Conservation (phyloP, 2,113 vertebrate genomes). For the Passer montanus region DNA sequence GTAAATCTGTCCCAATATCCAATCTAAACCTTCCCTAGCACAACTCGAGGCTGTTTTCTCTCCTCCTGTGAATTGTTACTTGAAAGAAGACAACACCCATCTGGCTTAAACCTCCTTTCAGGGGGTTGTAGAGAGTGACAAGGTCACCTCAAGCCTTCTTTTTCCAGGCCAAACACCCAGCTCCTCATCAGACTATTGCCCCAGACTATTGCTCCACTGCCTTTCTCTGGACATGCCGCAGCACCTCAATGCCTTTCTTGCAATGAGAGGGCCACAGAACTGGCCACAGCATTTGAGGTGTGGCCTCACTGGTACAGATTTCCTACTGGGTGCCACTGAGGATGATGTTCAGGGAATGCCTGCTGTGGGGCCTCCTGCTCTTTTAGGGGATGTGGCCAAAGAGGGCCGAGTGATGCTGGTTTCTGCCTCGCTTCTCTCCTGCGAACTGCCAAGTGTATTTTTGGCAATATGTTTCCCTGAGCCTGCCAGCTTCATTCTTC, state of each 20-base stretch:
- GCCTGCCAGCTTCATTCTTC: not conserved
- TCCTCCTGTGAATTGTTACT: not conserved
- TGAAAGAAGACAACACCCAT: not conserved
- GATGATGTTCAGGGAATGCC: not conserved
- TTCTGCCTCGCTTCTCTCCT: not conserved
- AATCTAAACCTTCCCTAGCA: not conserved
- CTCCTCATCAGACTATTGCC: not conserved
- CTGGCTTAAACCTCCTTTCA: not conserved
- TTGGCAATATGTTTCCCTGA: not conserved
- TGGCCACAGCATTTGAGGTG: not conserved
- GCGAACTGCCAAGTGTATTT: not conserved
- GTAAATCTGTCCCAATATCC: not conserved
- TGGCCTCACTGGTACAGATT: not conserved
- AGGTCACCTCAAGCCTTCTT: not conserved
- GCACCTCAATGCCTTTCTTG: not conserved
- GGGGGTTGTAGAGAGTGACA: accelerated
- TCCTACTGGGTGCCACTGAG: not conserved
- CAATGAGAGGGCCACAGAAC: not conserved
- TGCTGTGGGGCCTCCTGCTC: not conserved
- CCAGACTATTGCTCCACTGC: not conserved
- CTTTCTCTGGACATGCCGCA: not conserved
- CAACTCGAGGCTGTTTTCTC: not conserved
- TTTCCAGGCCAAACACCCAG: not conserved
- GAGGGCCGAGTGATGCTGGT: not conserved
- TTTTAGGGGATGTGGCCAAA: not conserved